Evolutionary conservation across 2,888 invertebrate genomes (phyloP), one percentile per base, ranked within the genome.

Genomic region (Strigamia transsilvanica): DNA sequence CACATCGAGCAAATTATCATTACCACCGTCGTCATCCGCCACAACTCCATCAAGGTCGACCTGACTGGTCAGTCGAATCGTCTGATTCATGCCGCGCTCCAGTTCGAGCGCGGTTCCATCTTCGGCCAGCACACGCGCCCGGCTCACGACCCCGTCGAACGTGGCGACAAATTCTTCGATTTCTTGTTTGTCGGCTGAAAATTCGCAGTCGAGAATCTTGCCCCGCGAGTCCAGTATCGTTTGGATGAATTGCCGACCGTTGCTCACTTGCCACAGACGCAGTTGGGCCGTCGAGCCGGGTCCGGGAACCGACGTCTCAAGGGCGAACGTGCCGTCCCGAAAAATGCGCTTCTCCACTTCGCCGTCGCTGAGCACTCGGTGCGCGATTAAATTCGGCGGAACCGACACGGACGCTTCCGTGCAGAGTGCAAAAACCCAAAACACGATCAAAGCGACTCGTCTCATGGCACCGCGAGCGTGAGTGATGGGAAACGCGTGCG

Each of bases 191-290:
- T 91, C 90, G 4, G 90, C 89, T 82, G 92, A 88, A 86, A 91
- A 91, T 87, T 93, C 93, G 87, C 93, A 93, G 88, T 93, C 93
- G 86, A 91, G 90, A 6, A 93, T 88, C 21, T 83, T 83, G 85
- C 91, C 90, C 85, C 90, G 89, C 85, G 90, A 90, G 81, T 91
- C 89, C 89, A 92, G 93, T 85, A 93, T 93, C 46, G 93, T 88
- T 88, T 93, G 93, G 79, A 93, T 90, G 87, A 93, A 90, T 88
- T 91, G 91, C 85, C 89, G 89, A 82, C 92, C 92, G 86, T 92
- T 92, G n/a, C 92, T 91, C 84, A 93, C 88, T 87, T 93, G 92
- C 23, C 92, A 91, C 32, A 93, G 90, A 84, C 90, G 90, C 27
- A 93, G 87, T 1, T 91, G 91, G n/a, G 51, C 3, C 10, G 51